Base-by-base conservation (phyloP, 2,888 invertebrate genomes). In the Caenorhabditis sp. region DNA sequence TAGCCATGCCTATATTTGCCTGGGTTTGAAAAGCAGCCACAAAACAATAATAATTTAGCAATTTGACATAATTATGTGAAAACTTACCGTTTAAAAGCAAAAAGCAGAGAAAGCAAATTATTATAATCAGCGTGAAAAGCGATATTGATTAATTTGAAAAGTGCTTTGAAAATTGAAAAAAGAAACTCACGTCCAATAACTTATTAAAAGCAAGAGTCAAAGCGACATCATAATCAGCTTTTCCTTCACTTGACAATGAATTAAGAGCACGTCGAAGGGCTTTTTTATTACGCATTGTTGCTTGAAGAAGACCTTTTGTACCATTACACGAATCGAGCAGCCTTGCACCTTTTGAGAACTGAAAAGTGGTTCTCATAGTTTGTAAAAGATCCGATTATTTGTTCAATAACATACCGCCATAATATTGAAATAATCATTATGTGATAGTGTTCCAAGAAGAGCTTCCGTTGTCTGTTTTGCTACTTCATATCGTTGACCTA, bases 371-470 rank as follows among this genome's bases (percentile, higher is more conserved):
- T n/a, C n/a, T n/a, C n/a, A n/a, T n/a, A n/a, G n/a, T n/a, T n/a
- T n/a, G n/a, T n/a, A n/a, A n/a, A n/a, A 27, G 27, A 57, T 26
- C 26, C 14, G 12, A 54, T 21, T 5, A 23, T 3, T 14, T 54
- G 10, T 50, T 61, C 27, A 27, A 63, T n/a, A n/a, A 63, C 83
- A 81, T 82, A 90, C 90, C 84, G 92, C 92, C 83, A 94, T 92
- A 31, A 99, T 93, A 85, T 96, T 97, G 67, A 99, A 93, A 88
- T 93, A 97, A 89, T 99, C 99, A 88, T 99, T 97, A 88, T 97
- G 97, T 8, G 95, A 95, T 59, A 99, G 92, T 0, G 99, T 97
- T 75, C 95, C 94, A 83, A 99, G 89, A 70, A 99, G 92, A 52
- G 93, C 93, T 69, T 92, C 91, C 25, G 97, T 92, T 0, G 97